Evolutionary conservation across 1,140 invertebrate species (phyloP).

Genomic region (Babylonia areolata): DNA sequence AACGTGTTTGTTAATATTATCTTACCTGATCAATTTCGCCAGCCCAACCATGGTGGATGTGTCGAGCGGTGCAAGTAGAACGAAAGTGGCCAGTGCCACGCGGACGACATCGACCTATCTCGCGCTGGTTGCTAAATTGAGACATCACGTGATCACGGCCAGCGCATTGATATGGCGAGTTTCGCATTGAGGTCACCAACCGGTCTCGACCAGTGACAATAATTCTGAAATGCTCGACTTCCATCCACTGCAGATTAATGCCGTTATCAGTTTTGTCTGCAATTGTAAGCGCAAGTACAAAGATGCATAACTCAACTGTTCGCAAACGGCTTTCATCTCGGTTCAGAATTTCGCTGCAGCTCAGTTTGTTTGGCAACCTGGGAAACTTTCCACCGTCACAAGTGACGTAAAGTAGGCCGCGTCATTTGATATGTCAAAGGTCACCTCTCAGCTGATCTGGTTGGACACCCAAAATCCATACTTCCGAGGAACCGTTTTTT

Average conservation of each 20-base stretch:
- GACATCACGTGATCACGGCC: not conserved
- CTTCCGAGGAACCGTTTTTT: no score
- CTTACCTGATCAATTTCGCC: not conserved
- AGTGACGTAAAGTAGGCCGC: not conserved
- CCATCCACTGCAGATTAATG: no score
- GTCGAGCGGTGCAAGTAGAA: not conserved
- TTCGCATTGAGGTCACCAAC: not conserved
- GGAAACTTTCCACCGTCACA: no score
- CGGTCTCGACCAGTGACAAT: not conserved
- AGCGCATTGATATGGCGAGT: not conserved
- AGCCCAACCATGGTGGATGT: not conserved
- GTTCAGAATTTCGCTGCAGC: no score
- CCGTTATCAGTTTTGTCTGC: no score
- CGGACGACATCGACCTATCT: not conserved
- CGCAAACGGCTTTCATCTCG: no score
- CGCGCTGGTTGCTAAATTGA: constrained; percentile 2
- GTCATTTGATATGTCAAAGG: not conserved
- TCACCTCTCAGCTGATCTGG: not conserved
- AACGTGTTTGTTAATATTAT: not conserved
- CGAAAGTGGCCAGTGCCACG: constrained; percentile 5
- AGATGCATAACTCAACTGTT: no score
- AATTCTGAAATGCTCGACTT: not conserved
- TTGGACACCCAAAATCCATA: no score
- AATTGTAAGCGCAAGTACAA: no score
- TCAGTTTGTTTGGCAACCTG: no score